phyloP scores from a whole-genome alignment of 2,113 vertebrate genomes.

The Entomyzon cyanotis region DNA sequence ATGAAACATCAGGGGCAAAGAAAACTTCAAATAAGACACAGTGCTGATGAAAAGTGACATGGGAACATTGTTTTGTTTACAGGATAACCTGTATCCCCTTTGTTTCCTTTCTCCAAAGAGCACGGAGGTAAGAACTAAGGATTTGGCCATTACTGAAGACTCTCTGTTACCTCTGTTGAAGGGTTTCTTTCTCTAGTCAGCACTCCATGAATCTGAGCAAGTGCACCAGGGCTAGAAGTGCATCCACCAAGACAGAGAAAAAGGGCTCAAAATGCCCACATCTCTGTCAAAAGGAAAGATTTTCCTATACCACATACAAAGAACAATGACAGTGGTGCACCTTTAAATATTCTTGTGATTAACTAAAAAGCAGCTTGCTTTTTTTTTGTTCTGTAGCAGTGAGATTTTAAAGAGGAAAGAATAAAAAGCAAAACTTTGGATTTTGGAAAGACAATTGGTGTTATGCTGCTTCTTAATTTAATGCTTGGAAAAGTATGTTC shows the following conservation, averaged over 20 bases:
- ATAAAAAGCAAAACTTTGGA: background rate
- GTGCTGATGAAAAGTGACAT: background rate
- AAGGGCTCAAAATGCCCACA: background rate
- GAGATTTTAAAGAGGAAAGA: background rate
- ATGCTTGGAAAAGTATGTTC: background rate
- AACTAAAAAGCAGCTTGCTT: background rate
- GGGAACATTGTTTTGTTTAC: background rate
- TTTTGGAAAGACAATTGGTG: background rate
- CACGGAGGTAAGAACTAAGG: background rate
- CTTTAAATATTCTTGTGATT: background rate
- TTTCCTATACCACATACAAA: accelerated
- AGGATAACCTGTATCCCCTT: background rate
- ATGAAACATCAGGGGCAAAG: background rate
- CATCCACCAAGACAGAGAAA: background rate
- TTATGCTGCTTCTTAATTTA: background rate
- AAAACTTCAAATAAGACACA: background rate
- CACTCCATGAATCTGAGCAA: background rate
- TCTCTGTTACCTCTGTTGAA: background rate
- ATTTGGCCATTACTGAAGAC: background rate
- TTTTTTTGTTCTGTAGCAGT: background rate
- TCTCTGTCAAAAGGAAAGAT: background rate
- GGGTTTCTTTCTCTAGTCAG: background rate
- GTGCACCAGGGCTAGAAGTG: background rate
- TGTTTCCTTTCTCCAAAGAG: background rate
- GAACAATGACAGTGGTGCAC: background rate